Evolutionary conservation across 2,888 invertebrate genomes (phyloP).

Genomic region (Deilephila elpenor): DNA sequence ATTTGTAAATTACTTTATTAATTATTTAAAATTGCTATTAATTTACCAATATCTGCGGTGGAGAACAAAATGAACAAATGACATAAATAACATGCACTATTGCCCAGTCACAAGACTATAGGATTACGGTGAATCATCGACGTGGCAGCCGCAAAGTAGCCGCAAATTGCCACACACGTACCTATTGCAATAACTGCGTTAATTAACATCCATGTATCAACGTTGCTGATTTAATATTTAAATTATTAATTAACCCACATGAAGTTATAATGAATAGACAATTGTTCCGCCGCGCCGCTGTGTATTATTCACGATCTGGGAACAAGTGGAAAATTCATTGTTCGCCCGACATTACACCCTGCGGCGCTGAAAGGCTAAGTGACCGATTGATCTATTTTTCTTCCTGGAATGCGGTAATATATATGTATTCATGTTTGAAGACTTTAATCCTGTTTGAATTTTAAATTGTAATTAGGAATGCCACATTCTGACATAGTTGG

Average conservation of each 20-base stretch:
- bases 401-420: no score
- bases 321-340: conserved; percentile 11
- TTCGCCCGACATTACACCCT: not conserved
- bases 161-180: conserved; percentile 17
- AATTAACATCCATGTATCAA: conserved; percentile 25
- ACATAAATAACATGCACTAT: not conserved
- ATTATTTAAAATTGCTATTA: no score
- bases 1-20: no score
- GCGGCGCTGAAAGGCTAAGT: not conserved
- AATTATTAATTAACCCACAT: conserved; percentile 27
- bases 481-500: no score
- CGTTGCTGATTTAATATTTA: conserved; percentile 20
- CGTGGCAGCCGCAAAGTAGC: conserved; percentile 5
- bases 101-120: not conserved
- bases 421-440: no score
- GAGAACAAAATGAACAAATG: not conserved
- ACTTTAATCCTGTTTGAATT: no score
- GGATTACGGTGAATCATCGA: conserved; percentile 12
- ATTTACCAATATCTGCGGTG: not conserved
- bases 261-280: conserved; percentile 27
- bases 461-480: no score
- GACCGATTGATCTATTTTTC: not conserved
- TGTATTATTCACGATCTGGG: conserved; percentile 1
- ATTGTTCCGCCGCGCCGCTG: conserved; percentile 12
- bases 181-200: conserved; percentile 9